Base-by-base conservation (phyloP, 2,113 vertebrate genomes). In the Acanthochromis polyacanthus region DNA sequence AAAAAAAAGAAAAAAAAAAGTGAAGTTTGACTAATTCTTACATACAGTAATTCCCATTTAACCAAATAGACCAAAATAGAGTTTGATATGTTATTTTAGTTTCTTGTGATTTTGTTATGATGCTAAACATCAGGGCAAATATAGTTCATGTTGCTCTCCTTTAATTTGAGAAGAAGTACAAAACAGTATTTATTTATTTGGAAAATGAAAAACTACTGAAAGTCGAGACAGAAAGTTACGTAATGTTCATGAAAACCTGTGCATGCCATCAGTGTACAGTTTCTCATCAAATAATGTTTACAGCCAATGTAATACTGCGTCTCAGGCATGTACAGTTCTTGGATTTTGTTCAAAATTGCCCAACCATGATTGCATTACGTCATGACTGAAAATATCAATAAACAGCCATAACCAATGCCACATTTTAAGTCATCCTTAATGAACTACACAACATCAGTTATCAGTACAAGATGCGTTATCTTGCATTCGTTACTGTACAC, bases 21-120 rank as follows among this genome's bases (percentile, higher is more conserved):
- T 94, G 93, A 95, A 90, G 88, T 94, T 94, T 92, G 92, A 89
- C 89, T 93, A 89, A 93, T 93, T 92, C 45, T 88, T 85, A 19
- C 77, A 82, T 90, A 81, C 85, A 86, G 74, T 87, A 82, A 89
- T 89, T 75, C 57, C 62, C 65, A 77, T 75, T 91, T 91, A 93
- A 92, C 84, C 84, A 84, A 80, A 86, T 94, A 92, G 93, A 85
- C 57, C 68, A 79, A 83, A 73, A 83, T 90, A 89, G 80, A 78
- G 30, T 81, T 88, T 45, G 48, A 25, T 48, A 66, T 71, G 53
- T 81, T 85, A 22, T 79, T 64, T 62, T 85, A 78, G 85, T 80
- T 80, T 36, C 30, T 12, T 75, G 4, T 80, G 30, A 46, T 65
- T 66, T 81, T 71, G 57, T 80, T 80, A 71, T 82, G 30, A 16